Percentiles rank a stretch among this genome's conserved stretches.
These are phyloP conservation scores for Sycophila texana DNA, from an alignment of 2,888 invertebrate species.

Conservation along the genomic window DNA sequence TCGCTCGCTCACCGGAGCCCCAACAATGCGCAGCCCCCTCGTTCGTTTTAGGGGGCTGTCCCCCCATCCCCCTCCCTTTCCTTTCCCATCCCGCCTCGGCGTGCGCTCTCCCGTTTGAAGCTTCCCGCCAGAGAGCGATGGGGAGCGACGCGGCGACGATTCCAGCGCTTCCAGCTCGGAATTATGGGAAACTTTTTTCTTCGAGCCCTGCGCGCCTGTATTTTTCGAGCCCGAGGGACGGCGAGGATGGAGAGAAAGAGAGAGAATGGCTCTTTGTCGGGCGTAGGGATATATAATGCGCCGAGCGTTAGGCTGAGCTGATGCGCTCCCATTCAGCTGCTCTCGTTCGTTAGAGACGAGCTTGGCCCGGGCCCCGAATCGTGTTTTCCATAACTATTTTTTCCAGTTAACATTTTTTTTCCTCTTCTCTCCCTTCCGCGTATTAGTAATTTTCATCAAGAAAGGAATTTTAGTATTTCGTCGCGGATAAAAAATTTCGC, in stretches of 20 bases:
- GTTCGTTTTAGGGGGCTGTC: constrained; percentile 21
- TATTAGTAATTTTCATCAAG: too few relatives aligned
- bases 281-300: too few relatives aligned
- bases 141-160: constrained; percentile 12
- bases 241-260: neutral
- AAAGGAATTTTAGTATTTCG: too few relatives aligned
- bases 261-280: neutral
- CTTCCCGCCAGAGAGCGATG: constrained; percentile 47
- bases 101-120: constrained; percentile 42
- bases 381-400: neutral
- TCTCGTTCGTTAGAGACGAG: too few relatives aligned
- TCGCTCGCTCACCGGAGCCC: constrained; percentile 11
- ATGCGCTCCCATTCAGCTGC: too few relatives aligned
- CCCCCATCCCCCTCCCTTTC: constrained; percentile 3
- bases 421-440: neutral
- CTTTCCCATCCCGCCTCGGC: too few relatives aligned
- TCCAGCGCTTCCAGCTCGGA: constrained; percentile 40
- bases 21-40: constrained; percentile 17
- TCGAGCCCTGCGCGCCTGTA: constrained; percentile 11
- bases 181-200: constrained; percentile 56
- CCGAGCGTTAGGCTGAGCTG: too few relatives aligned
- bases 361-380: too few relatives aligned
- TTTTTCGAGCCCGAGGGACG: constrained; percentile 30
- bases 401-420: neutral
- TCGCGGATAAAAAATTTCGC: too few relatives aligned